These are phyloP conservation scores for Mellilla xanthometata DNA, from an alignment of 2,888 invertebrate genomes.

Conservation along the genomic window DNA sequence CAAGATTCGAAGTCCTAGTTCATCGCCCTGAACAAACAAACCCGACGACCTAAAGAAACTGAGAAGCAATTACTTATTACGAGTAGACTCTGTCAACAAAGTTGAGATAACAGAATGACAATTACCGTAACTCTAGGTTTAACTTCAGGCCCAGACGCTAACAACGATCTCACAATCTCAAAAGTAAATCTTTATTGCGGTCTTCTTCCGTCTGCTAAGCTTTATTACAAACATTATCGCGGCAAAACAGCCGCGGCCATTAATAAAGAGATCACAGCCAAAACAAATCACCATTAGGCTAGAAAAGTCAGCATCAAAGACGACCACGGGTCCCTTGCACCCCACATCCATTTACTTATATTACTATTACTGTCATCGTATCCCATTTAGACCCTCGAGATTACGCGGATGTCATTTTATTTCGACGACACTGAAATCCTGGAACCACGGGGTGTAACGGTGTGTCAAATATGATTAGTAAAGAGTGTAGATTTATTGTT, in stretches of 20 bases:
- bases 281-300: slow-evolving; percentile 38
- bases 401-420: slow-evolving; percentile 33
- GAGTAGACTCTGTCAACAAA: slow-evolving; percentile 1
- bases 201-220: slow-evolving; percentile 31
- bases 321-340: slow-evolving; percentile 35
- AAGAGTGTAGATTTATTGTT: not conserved
- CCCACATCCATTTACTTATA: slow-evolving; percentile 55
- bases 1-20: too few relatives aligned
- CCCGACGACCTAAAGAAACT: not conserved
- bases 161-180: slow-evolving; percentile 23
- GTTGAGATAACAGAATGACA: not conserved
- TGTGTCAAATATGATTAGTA: slow-evolving; percentile 7
- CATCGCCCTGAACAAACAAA: not conserved
- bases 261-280: slow-evolving; percentile 36
- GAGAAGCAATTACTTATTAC: not conserved
- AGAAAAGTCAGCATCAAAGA: slow-evolving; percentile 30
- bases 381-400: slow-evolving; percentile 50
- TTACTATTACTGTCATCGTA: slow-evolving; percentile 56
- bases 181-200: slow-evolving; percentile 31
- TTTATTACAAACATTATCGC: slow-evolving; percentile 36
- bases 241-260: slow-evolving; percentile 35
- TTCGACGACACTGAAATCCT: slow-evolving; percentile 20
- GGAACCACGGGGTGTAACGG: slow-evolving; percentile 5
- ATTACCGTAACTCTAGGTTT: slow-evolving; percentile 13
- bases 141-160: slow-evolving; percentile 25